Evolutionary conservation across 2,888 invertebrate species (phyloP).

Genomic region (Pinctada fucata): DNA sequence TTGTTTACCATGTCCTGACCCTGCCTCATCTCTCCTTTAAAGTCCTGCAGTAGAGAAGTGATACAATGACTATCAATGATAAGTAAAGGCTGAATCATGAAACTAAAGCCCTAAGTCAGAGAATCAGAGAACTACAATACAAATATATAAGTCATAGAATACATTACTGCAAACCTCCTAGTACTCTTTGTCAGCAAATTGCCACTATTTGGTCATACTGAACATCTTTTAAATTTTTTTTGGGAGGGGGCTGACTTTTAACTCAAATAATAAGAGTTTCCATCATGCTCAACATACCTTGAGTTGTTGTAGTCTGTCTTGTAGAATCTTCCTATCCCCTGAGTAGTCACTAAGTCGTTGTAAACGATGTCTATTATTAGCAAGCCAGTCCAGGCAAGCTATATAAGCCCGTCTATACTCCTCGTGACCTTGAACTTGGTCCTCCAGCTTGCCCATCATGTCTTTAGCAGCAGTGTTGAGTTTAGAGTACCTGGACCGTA

Average conservation of each 20-base stretch:
- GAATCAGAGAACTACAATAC: no score
- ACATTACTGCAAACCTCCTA: no score
- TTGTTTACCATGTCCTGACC: slow-evolving; percentile 82
- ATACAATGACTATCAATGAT: not conserved
- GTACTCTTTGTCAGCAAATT: no score
- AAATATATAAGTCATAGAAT: no score
- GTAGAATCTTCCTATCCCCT: slow-evolving; percentile 89
- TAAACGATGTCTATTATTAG: slow-evolving; percentile 91
- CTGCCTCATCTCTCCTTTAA: slow-evolving; percentile 80
- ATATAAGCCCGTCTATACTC: slow-evolving; percentile 79
- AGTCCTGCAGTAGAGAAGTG: slow-evolving; percentile 72
- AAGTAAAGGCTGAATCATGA: not conserved
- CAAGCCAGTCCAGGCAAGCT: slow-evolving; percentile 82
- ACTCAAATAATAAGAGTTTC: no score
- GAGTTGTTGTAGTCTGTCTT: slow-evolving; percentile 82
- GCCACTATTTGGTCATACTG: no score
- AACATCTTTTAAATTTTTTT: no score
- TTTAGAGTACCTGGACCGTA: slow-evolving; percentile 57
- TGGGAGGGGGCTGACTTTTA: no score
- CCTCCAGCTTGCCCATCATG: slow-evolving; percentile 86
- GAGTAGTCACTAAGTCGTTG: slow-evolving; percentile 88
- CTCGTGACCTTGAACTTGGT: slow-evolving; percentile 86
- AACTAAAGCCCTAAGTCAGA: no score
- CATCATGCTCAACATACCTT: slow-evolving; percentile 50
- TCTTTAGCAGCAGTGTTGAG: slow-evolving; percentile 77